These are phyloP conservation scores for Sorex maritimensis DNA, from an alignment of 2,797 vertebrate species.

Conservation along the genomic window DNA sequence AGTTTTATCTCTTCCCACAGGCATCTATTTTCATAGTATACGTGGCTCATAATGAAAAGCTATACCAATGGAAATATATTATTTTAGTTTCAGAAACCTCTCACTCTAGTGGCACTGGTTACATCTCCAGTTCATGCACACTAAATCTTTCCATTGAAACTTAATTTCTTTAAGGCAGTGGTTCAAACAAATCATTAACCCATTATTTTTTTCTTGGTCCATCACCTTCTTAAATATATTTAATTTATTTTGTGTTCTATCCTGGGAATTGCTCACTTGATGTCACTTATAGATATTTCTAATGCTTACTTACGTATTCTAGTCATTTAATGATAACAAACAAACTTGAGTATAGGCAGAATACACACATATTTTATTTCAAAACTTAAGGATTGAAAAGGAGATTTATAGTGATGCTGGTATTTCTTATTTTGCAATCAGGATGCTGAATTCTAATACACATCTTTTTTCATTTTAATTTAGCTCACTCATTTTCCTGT, in stretches of 20 bases:
- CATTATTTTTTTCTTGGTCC: background rate
- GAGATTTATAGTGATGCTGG: background rate
- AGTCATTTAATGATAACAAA: conserved; percentile 11
- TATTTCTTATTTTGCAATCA: background rate
- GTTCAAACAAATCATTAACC: conserved; percentile 2
- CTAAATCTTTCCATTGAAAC: background rate
- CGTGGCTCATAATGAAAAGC: background rate
- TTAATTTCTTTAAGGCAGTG: conserved; percentile 9
- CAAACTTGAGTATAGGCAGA: background rate
- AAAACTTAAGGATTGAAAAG: background rate
- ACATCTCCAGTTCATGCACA: background rate
- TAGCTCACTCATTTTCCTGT: background rate
- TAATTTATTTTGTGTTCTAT: background rate
- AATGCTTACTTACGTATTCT: background rate
- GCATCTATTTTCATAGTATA: background rate
- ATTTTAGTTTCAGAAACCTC: background rate
- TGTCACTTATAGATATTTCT: conserved; percentile 6
- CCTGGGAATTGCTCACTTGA: background rate
- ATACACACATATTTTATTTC: background rate
- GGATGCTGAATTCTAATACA: background rate
- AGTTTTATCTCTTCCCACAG: conserved; percentile 10
- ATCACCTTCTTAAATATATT: background rate
- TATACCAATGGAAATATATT: background rate
- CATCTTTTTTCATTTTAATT: conserved; percentile 15
- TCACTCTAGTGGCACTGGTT: background rate